A percentile compares a stretch with the other conserved stretches of the same genome.
Conservation (phyloP, 2,797 vertebrate genomes). For the Scleropages formosus region DNA sequence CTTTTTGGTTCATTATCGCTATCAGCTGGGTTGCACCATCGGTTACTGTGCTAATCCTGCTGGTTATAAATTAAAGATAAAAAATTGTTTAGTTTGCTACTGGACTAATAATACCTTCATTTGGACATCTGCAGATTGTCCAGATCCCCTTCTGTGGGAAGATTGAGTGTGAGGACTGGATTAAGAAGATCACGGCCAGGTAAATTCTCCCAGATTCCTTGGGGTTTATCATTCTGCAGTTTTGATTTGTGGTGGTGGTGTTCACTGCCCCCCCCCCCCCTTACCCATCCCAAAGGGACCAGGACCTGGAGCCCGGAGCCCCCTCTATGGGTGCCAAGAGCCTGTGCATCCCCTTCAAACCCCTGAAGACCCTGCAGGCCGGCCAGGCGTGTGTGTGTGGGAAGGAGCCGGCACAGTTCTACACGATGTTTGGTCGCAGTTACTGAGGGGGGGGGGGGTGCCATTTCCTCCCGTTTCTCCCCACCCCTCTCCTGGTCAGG, state of each 20-base stretch:
- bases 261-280: background rate
- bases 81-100: background rate
- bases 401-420: slow-evolving; percentile 86
- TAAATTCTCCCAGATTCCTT: slow-evolving; percentile 50
- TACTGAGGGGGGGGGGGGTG: slow-evolving; percentile 56
- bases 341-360: slow-evolving; percentile 92
- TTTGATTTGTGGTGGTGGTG: background rate
- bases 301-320: slow-evolving; percentile 92
- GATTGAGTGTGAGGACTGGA: slow-evolving; percentile 93
- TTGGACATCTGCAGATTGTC: slow-evolving; percentile 71
- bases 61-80: background rate
- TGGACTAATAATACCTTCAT: background rate
- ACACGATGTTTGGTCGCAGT: slow-evolving; percentile 94
- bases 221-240: background rate
- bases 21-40: no score
- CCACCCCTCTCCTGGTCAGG: no score
- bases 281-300: slow-evolving; percentile 75
- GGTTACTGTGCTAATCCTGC: no score
- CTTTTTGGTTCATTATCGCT: no score
- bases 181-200: slow-evolving; percentile 96
- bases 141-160: slow-evolving; percentile 97
- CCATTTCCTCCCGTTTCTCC: background rate
- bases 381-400: slow-evolving; percentile 82
- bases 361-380: slow-evolving; percentile 74
- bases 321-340: slow-evolving; percentile 98